Evolutionary conservation across 2,888 invertebrate species (phyloP), one percentile per base, ranked within the genome.

Genomic region (Meta bourneti): DNA sequence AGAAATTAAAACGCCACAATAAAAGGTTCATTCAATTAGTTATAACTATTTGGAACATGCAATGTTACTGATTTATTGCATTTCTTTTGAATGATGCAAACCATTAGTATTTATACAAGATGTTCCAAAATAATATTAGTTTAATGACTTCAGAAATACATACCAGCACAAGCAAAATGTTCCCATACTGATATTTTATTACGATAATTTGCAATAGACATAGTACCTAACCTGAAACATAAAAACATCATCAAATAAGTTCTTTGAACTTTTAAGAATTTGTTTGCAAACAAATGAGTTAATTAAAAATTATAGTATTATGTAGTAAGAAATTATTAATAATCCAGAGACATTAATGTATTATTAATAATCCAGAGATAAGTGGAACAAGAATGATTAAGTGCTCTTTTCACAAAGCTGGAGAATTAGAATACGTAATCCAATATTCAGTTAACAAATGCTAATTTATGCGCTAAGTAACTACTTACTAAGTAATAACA

Each of bases 131-230:
- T 34, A 34, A 34, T 34, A 34, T 34, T 34, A 34, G 34, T 4
- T 34, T 34, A 34, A 34, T 34, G 34, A 34, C 34, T 34, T 34
- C 34, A 34, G 1, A 34, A n/a, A 19, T 71, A 80, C 79, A 49
- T 78, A 86, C 85, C 85, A 34, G 20, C 87, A 52, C 71, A 52
- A 54, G 16, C 80, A 72, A 20, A 51, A 87, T 87, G 87, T n/a
- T 87, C 87, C 79, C 79, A 87, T 6, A 79, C n/a, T 16, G 87
- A 54, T 49, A 87, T 48, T 80, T 80, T 72, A 52, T 87, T 72
- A 19, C 79, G 71, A 49, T 87, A 87, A 54, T 87, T 87, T 13
- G 87, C 87, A 52, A 34, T 34, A 20, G 87, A 79, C 52, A 80
- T 78, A 8, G 80, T 80, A 16, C 71, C 48, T 54, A 87, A 79